These are phyloP conservation scores for Erebia ligea DNA, from an alignment of 2,888 invertebrate species.

Conservation along the genomic window DNA sequence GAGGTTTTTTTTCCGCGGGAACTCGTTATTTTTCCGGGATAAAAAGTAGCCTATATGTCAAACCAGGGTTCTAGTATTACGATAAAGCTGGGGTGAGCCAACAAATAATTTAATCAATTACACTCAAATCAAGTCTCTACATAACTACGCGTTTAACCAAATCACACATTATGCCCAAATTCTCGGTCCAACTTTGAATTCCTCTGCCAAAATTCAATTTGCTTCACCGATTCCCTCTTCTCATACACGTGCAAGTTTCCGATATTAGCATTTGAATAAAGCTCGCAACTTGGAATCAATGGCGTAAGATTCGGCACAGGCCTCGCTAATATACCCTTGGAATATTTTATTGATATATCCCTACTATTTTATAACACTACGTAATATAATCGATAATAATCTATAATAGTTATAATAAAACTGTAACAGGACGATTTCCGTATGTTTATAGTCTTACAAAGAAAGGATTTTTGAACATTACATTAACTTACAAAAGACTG, in stretches of 20 bases:
- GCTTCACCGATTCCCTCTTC: not conserved
- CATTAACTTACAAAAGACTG: too few relatives aligned
- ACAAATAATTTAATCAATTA: not conserved
- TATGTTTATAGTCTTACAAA: too few relatives aligned
- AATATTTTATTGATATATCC: conserved; percentile 4
- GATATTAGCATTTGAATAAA: conserved; percentile 30
- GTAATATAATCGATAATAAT: not conserved
- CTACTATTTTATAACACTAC: not conserved
- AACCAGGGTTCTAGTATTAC: too few relatives aligned
- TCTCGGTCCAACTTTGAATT: conserved; percentile 8
- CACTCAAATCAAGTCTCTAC: not conserved
- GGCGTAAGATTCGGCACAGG: conserved; percentile 25
- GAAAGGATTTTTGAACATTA: too few relatives aligned
- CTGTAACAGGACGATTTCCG: too few relatives aligned
- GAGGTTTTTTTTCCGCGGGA: too few relatives aligned
- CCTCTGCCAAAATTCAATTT: conserved; percentile 19
- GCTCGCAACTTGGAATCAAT: conserved; percentile 27
- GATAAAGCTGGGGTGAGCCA: too few relatives aligned
- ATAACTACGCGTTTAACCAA: not conserved
- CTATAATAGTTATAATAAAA: not conserved
- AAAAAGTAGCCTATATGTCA: too few relatives aligned
- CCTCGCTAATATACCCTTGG: conserved; percentile 5
- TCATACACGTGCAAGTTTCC: conserved; percentile 14
- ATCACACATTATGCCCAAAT: conserved; percentile 10
- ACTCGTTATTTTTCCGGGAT: too few relatives aligned